Evolutionary conservation across 2,113 vertebrate genomes (phyloP), one percentile per base, ranked within the genome.

Genomic region (Oncorhynchus tshawytscha): DNA sequence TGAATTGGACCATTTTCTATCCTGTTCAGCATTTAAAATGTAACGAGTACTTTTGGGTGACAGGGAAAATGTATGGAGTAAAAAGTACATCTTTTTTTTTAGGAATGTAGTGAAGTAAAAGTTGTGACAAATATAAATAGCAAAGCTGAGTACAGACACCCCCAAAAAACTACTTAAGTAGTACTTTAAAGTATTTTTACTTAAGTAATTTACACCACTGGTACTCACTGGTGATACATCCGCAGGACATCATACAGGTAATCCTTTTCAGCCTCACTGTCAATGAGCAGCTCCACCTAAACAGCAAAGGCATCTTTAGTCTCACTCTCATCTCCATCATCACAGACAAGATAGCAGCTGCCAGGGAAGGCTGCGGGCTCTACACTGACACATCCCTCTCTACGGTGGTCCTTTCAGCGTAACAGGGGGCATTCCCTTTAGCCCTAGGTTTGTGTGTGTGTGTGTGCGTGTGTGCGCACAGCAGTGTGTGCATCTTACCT

Each of bases 191-290:
- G 34, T 8, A 34, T 34, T 34, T 34, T 34, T 34, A 8, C 34
- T 34, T 2, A 34, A 34, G 34, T 34, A 7, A 1, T 34, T 34
- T 34, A 34, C 34, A 34, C 6, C 34, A 34, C 34, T 7, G 3
- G 24, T 66, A 91, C 98, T 98, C 91, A 99, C 98, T 99, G 94
- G 83, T 99, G 97, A 85, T 99, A 99, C 96, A 99, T 96, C 29
- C 97, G 96, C 27, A 99, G 95, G 78, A 99, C 97, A 54, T 99
- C 98, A 11, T 96, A 99, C 45, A 99, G 93, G 86, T 99, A 99
- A 86, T 99, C 98, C 88, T 99, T 99, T 85, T 99, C 98, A 0
- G 98, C 98, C 71, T 99, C 98, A 94, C 96, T 97, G 88, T 99
- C 98, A 89, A 99, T 96, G 74, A 98, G 93, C 64, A 96, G 85